A percentile compares a stretch with the other conserved stretches of the same genome.
These are phyloP conservation scores for Sylvietta virens DNA, from an alignment of 2,113 vertebrate genomes.

Conservation along the genomic window DNA sequence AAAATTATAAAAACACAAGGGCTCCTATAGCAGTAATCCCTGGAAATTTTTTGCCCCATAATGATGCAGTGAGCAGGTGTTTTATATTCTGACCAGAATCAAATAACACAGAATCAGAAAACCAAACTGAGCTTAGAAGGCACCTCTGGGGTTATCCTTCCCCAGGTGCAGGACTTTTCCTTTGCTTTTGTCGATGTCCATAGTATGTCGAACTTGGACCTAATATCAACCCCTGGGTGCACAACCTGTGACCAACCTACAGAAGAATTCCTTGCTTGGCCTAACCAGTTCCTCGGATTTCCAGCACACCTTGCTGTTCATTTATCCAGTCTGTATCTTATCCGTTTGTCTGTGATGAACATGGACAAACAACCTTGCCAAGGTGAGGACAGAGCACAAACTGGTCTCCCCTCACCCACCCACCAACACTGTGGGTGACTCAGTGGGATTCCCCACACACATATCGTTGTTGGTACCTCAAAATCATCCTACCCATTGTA, in stretches of 20 bases:
- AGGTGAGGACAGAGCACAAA: not conserved
- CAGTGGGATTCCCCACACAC: not conserved
- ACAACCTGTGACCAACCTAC: not conserved
- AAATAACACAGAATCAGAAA: not conserved
- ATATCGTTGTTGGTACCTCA: not conserved
- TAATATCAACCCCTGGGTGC: not conserved
- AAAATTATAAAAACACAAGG: not conserved
- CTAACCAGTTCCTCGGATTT: not conserved
- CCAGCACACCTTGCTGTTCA: not conserved
- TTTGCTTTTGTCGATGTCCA: not conserved
- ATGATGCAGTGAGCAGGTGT: not conserved
- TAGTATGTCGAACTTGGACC: not conserved
- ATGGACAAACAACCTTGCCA: not conserved
- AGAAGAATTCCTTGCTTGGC: not conserved
- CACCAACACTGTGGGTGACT: fast-evolving
- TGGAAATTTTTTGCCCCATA: not conserved
- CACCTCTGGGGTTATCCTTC: not conserved
- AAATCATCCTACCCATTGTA: not conserved
- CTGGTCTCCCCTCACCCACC: not conserved
- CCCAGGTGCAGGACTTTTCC: not conserved
- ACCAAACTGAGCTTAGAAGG: not conserved
- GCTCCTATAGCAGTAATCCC: not conserved
- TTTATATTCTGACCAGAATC: not conserved
- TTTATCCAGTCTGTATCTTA: not conserved
- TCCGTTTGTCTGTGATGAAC: not conserved